These are phyloP conservation scores for Aegithalos caudatus DNA, from an alignment of 2,113 vertebrate genomes.

Conservation along the genomic window DNA sequence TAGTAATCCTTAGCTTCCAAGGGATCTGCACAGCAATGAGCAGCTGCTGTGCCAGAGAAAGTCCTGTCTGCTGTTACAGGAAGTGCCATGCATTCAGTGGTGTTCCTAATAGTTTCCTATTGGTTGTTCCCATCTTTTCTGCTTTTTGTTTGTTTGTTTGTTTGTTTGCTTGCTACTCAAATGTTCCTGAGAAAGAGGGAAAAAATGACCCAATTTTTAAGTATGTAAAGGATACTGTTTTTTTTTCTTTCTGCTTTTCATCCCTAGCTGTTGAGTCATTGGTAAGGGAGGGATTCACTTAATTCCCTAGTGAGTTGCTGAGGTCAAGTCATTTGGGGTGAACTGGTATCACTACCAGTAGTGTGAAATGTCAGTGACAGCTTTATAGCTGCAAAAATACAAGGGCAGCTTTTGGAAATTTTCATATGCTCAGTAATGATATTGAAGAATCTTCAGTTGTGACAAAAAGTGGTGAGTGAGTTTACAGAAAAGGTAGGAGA, in stretches of 20 bases:
- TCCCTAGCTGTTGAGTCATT: not conserved
- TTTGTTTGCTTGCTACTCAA: not conserved
- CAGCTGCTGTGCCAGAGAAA: not conserved
- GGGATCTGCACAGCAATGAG: not conserved
- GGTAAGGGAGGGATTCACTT: not conserved
- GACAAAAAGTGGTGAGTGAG: not conserved
- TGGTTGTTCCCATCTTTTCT: not conserved
- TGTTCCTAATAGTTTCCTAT: not conserved
- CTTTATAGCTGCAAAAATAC: not conserved
- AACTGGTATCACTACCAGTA: not conserved
- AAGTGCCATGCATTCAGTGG: rapidly evolving
- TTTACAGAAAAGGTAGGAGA: not conserved
- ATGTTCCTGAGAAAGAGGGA: not conserved
- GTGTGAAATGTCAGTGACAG: not conserved
- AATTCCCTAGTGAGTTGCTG: not conserved
- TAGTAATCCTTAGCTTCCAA: not conserved
- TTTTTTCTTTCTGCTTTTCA: not conserved
- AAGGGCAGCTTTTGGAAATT: not conserved
- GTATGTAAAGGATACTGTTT: not conserved
- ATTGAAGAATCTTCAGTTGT: not conserved
- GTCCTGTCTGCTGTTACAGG: not conserved
- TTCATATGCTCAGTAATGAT: not conserved
- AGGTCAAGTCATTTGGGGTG: not conserved
- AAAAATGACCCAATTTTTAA: not conserved
- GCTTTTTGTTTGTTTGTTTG: too few relatives aligned